Base-by-base conservation (phyloP, 2,888 invertebrate genomes). In the Cremastinae sp. region DNA sequence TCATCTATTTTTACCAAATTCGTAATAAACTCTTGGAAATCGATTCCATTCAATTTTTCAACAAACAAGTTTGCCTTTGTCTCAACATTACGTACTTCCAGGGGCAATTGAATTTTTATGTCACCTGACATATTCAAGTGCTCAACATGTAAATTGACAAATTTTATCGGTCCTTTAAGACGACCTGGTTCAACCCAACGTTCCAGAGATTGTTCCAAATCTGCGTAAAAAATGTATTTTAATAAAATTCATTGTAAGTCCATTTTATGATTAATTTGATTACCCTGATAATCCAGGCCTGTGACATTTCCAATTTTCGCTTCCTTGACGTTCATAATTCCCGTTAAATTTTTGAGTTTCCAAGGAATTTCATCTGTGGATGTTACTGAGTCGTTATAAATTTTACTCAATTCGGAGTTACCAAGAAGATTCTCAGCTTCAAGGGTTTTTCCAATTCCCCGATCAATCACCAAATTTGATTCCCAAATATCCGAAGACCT, bases 1-100 rank as follows among this genome's bases (percentile, higher is more conserved):
- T 91, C 90, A 59, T 90, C 86, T 2, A 88, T 82, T 81, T 88
- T 90, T 5, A 91, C 84, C 1, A 88, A 84, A 69, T 90, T 87
- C 2, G 86, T 79, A 8, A 85, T 75, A 62, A 92, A 82, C 28
- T 88, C 79, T 8, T 75, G 66, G 8, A 91, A 64, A 81, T 89
- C 80, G 4, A 90, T 72, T 37, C 84, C 78, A 78, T 91, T 91
- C 35, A 92, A 87, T 0, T 82, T 85, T n/a, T 89, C 89, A 8
- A 90, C 82, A 58, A 82, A 79, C 18, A 87, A 82, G 56, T 89
- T 86, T 51, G 88, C 88, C 58, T 83, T 81, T 9, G 90, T 83
- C 1, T 83, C 83, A 8, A 91, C 74, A 58, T 84, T 86, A 49
- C 71, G 75, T 4, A 84, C 74, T 70, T 68, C 56, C 1, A 10